Conservation (phyloP, 1,140 invertebrate genomes). For the Stratiolaelaps scimitus region DNA sequence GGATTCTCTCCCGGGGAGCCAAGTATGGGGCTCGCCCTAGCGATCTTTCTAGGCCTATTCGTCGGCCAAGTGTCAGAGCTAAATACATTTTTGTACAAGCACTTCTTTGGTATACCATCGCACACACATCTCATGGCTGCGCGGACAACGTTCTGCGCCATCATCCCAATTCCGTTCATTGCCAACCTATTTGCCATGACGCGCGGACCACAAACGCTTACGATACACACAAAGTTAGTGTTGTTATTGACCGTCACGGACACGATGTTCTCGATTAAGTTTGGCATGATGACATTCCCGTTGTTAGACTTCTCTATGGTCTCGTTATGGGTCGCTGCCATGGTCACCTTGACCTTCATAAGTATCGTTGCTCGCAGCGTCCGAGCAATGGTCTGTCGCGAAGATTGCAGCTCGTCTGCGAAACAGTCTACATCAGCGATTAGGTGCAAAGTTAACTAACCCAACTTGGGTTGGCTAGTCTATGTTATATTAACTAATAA, state of each 20-base stretch:
- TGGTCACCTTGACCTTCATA: conserved; percentile 1
- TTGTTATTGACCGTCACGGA: conserved; percentile 3
- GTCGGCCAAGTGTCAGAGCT: conserved; percentile 20
- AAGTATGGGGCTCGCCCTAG: neutral
- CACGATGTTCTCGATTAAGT: conserved; percentile 9
- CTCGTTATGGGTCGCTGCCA: neutral
- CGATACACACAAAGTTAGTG: conserved; percentile 5
- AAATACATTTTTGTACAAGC: conserved; percentile 22
- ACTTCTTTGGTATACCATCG: conserved; percentile 8
- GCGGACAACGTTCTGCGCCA: conserved; percentile 18
- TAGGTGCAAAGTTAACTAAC: too few relatives aligned
- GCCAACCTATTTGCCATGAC: conserved; percentile 28
- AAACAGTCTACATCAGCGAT: too few relatives aligned
- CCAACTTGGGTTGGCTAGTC: too few relatives aligned
- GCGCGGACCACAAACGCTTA: neutral
- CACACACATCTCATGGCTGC: conserved; percentile 23
- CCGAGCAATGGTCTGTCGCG: neutral
- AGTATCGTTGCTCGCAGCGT: conserved; percentile 1
- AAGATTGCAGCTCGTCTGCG: too few relatives aligned
- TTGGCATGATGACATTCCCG: conserved; percentile 16
- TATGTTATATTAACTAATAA: too few relatives aligned
- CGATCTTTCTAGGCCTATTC: conserved; percentile 3
- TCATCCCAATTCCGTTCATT: conserved; percentile 9
- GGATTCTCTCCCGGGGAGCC: too few relatives aligned
- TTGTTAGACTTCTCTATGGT: conserved; percentile 17